Conservation (phyloP, 2,888 invertebrate genomes). For the Amphipyra tragopoginis region DNA sequence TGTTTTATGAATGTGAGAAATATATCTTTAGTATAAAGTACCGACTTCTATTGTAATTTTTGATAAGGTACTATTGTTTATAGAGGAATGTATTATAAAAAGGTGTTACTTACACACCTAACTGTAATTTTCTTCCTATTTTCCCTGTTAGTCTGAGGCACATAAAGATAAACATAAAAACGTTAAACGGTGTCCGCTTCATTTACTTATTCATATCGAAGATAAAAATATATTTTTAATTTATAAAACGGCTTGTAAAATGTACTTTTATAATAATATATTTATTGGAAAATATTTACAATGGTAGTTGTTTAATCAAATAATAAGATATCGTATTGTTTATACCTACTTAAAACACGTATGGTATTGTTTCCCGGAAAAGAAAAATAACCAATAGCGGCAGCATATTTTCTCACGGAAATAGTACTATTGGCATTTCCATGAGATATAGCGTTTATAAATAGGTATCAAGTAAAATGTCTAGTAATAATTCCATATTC, state of each 20-base stretch:
- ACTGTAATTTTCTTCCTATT: conserved; percentile 11
- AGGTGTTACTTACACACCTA: neutral
- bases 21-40: conserved; percentile 26
- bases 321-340: conserved; percentile 23
- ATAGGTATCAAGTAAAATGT: no score
- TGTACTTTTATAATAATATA: conserved; percentile 48
- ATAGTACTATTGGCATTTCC: conserved; percentile 2
- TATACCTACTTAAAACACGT: conserved; percentile 1
- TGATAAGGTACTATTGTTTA: conserved; percentile 39
- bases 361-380: conserved; percentile 24
- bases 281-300: conserved; percentile 52
- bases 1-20: conserved; percentile 40
- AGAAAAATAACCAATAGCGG: conserved; percentile 8
- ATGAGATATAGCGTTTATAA: neutral
- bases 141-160: neutral
- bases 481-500: no score
- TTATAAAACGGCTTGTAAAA: conserved; percentile 38
- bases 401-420: conserved; percentile 43
- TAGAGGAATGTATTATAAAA: conserved; percentile 28
- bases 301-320: conserved; percentile 22
- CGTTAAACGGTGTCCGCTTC: neutral
- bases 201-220: neutral
- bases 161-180: neutral
- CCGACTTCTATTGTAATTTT: conserved; percentile 42
- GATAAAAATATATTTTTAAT: neutral